A percentile compares a stretch with the other conserved stretches of the same genome.
These are phyloP conservation scores for Gopherus evgoodei DNA, from an alignment of 2,113 vertebrate species.

Conservation along the genomic window DNA sequence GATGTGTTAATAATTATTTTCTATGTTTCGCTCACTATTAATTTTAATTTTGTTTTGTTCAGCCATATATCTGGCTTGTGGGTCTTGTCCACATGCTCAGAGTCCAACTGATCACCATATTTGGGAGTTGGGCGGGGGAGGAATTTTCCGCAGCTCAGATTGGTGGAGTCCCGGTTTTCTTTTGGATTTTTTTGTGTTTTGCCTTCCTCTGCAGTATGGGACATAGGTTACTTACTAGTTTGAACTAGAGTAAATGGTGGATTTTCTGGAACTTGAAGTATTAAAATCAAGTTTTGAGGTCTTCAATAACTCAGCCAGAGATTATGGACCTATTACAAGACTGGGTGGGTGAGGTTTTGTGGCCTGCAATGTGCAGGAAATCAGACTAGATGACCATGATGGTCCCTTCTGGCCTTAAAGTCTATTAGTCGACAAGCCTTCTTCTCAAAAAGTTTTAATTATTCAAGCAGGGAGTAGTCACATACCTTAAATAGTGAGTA, in stretches of 20 bases:
- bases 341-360: neutral
- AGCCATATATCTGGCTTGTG: neutral
- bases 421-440: neutral
- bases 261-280: neutral
- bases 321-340: neutral
- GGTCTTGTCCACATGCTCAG: neutral
- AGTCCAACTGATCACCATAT: neutral
- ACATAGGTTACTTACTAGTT: neutral
- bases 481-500: neutral
- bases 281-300: neutral
- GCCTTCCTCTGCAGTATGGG: neutral
- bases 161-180: neutral
- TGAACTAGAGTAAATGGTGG: neutral
- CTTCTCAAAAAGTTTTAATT: neutral
- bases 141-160: neutral
- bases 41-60: neutral
- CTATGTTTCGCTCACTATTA: neutral
- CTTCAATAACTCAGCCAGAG: neutral
- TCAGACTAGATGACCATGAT: neutral
- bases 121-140: neutral
- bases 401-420: neutral
- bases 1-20: neutral
- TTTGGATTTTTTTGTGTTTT: neutral
- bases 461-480: neutral
- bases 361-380: neutral